Evolutionary conservation across 2,113 vertebrate genomes (phyloP).

Genomic region (Engraulis encrasicolus): DNA sequence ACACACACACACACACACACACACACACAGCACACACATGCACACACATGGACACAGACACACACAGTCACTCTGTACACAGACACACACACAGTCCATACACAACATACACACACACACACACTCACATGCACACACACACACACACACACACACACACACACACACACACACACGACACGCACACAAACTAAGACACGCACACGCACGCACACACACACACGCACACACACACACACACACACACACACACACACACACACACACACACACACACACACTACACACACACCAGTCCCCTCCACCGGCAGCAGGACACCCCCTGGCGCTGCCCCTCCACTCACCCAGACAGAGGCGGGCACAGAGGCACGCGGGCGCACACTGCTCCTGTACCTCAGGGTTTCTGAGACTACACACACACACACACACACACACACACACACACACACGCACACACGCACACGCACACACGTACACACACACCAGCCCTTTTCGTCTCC

Average conservation of each 20-base stretch:
- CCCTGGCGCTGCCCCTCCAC: conserved; percentile 51
- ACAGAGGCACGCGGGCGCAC: conserved; percentile 16
- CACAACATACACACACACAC: no score
- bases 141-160: neutral
- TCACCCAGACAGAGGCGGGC: conserved; percentile 44
- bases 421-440: neutral
- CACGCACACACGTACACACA: neutral
- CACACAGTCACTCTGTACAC: no score
- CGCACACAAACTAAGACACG: no score
- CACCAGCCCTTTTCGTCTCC: neutral
- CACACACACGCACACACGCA: neutral
- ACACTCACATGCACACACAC: neutral
- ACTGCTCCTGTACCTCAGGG: conserved; percentile 55
- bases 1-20: no score
- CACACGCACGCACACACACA: no score
- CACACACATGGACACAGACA: neutral
- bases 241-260: neutral
- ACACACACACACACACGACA: no score
- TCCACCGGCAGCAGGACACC: conserved; percentile 25
- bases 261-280: neutral
- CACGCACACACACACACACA: no score
- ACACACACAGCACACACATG: neutral
- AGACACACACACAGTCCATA: no score
- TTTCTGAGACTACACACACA: conserved; percentile 26
- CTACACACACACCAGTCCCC: neutral